Evolutionary conservation across 2,888 invertebrate genomes (phyloP).

Genomic region (Parnassius apollo): DNA sequence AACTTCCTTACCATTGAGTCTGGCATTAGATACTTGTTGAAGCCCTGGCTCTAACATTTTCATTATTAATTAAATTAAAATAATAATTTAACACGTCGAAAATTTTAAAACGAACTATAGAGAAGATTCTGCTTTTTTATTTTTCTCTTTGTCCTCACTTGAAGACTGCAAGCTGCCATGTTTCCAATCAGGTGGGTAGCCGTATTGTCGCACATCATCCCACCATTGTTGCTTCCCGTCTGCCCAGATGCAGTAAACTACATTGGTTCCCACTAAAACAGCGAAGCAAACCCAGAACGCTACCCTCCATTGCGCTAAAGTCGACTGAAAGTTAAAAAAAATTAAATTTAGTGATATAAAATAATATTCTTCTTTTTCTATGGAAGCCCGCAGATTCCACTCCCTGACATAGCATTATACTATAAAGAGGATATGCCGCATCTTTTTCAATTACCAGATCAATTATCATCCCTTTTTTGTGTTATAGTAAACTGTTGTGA

Average conservation of each 20-base stretch:
- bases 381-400: too few relatives aligned
- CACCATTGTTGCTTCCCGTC: slow-evolving; percentile 87
- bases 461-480: too few relatives aligned
- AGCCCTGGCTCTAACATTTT: neutral
- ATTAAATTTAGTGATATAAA: too few relatives aligned
- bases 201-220: slow-evolving; percentile 83
- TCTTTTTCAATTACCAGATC: too few relatives aligned
- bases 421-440: too few relatives aligned
- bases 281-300: slow-evolving; percentile 88
- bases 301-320: slow-evolving; percentile 83
- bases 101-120: slow-evolving; percentile 14
- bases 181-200: slow-evolving; percentile 69
- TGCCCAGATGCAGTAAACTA: slow-evolving; percentile 84
- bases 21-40: too few relatives aligned
- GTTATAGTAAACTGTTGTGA: too few relatives aligned
- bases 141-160: slow-evolving; percentile 60
- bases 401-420: too few relatives aligned
- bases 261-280: slow-evolving; percentile 83
- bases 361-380: too few relatives aligned
- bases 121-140: slow-evolving; percentile 57
- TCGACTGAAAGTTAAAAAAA: slow-evolving; percentile 71
- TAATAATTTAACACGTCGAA: too few relatives aligned
- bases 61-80: too few relatives aligned
- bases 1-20: neutral
- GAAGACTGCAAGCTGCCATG: slow-evolving; percentile 60